Base-by-base conservation (phyloP, 1,140 invertebrate genomes). In the Nasonia giraulti region DNA sequence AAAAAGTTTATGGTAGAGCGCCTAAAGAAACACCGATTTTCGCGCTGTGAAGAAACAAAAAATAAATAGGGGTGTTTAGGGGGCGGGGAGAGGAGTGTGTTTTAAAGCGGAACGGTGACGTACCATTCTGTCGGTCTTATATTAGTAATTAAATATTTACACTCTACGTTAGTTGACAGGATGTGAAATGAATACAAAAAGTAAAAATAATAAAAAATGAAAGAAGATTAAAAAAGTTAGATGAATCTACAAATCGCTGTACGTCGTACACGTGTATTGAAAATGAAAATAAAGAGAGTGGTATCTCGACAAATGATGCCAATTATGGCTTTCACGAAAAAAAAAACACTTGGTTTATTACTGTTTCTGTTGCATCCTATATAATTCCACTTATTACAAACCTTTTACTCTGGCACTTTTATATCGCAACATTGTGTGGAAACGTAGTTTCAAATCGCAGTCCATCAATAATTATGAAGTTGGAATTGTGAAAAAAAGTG, bases 61-160 rank as follows among this genome's bases (percentile, higher is more conserved):
- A 81, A 27, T 27, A 82, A 50, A 50, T 17, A 62, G 75, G 74
- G 78, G 37, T 76, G 78, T 68, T 79, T 80, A 81, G 55, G 83
- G 85, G 83, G 73, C 40, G 74, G 83, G 84, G 74, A 85, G 44
- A 80, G 74, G 12, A 69, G 84, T 83, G 85, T 66, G 66, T 81
- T 85, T 85, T 74, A 79, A 82, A 89, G 88, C 88, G 89, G 89
- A 92, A 89, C 89, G 91, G 88, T 90, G 87, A 92, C 86, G 90
- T 92, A 92, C 91, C 91, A 92, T 92, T 92, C 91, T 92, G 91
- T 92, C 92, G 90, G 90, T 91, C 88, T 90, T 91, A 91, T 91
- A 90, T 87, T 90, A 89, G 86, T 90, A 90, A 90, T 91, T 90
- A 90, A 83, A 92, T 88, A 90, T 89, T 91, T 91, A 91, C 89